Base-by-base conservation (phyloP, 2,797 vertebrate species). In the Mycteria americana region DNA sequence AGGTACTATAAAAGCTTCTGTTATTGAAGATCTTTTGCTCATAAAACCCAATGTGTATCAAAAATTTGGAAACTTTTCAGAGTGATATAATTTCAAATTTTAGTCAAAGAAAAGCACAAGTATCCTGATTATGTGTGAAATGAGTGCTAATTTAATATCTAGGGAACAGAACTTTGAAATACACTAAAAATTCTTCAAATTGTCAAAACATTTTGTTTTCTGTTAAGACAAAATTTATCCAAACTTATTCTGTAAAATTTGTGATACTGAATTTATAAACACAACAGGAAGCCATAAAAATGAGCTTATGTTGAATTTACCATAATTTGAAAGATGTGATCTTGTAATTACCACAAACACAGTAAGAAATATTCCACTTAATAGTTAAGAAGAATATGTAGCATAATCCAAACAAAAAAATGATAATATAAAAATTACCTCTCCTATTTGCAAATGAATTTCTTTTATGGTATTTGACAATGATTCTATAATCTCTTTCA, bases 401-500 rank as follows among this genome's bases (percentile, higher is more conserved):
- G 16, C 23, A 48, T 33, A 65, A 64, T 56, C 18, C 18, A 80
- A 95, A 88, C 37, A 91, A 72, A 46, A 18, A 41, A 41, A 65
- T 23, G 3, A 48, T 8, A 81, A 87, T 60, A 70, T 46, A 89
- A 89, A 95, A 97, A 98, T 98, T 97, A 99, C 99, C 99, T 99
- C 99, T 97, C 98, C 99, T 77, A 99, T 99, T 68, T 99, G 99
- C 72, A 98, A 90, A 97, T 99, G 99, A 17, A 99, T 99, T 97
- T 99, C 99, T 76, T 99, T 99, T 92, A 99, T 97, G 27, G 99
- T 99, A 97, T 98, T 98, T 68, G 99, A 99, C 95, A 99, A 99
- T 2, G 98, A 99, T 84, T 98, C 98, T 95, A 99, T 99, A 97
- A 99, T 99, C 95, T 99, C 99, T 97, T 99, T 99, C 99, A 99